These are phyloP conservation scores for Xanthostigma xanthostigma DNA, from an alignment of 2,888 invertebrate species.

Conservation along the genomic window DNA sequence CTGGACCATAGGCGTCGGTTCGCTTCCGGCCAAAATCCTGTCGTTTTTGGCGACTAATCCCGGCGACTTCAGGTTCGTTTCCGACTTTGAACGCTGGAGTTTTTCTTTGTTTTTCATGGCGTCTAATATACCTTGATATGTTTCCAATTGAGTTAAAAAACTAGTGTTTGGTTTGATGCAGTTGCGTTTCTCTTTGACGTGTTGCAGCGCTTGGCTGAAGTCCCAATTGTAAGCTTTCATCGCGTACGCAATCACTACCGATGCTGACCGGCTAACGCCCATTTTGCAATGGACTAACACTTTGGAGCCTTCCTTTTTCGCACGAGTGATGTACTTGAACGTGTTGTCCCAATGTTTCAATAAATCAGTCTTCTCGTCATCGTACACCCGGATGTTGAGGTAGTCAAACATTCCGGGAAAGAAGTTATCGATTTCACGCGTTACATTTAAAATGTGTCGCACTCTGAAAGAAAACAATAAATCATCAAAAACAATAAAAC, in stretches of 20 bases:
- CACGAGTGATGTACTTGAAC: constrained; percentile 89
- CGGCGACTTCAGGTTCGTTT: constrained; percentile 71
- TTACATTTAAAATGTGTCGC: constrained; percentile 92
- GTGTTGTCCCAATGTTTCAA: constrained; percentile 97
- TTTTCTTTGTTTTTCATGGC: constrained; percentile 94
- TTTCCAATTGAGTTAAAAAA: constrained; percentile 86
- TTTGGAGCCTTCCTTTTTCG: constrained; percentile 78
- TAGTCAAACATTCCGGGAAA: constrained; percentile 96
- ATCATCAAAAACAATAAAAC: neutral
- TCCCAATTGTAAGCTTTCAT: constrained; percentile 97
- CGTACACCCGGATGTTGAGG: constrained; percentile 90
- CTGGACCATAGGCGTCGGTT: constrained; percentile 45
- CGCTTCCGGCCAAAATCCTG: constrained; percentile 36
- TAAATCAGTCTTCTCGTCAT: constrained; percentile 92
- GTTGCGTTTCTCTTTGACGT: constrained; percentile 79
- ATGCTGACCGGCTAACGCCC: constrained; percentile 96
- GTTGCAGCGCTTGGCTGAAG: constrained; percentile 72
- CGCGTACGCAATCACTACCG: constrained; percentile 93
- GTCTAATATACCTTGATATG: constrained; percentile 89
- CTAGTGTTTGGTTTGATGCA: constrained; percentile 95
- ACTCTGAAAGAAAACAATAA: constrained; percentile 48
- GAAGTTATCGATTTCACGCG: constrained; percentile 97
- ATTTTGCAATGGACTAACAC: constrained; percentile 98
- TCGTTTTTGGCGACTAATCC: constrained; percentile 42
- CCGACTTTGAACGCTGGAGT: constrained; percentile 83